phyloP scores from a whole-genome alignment of 1,140 invertebrate species.

The Drosophila novamexicana region DNA sequence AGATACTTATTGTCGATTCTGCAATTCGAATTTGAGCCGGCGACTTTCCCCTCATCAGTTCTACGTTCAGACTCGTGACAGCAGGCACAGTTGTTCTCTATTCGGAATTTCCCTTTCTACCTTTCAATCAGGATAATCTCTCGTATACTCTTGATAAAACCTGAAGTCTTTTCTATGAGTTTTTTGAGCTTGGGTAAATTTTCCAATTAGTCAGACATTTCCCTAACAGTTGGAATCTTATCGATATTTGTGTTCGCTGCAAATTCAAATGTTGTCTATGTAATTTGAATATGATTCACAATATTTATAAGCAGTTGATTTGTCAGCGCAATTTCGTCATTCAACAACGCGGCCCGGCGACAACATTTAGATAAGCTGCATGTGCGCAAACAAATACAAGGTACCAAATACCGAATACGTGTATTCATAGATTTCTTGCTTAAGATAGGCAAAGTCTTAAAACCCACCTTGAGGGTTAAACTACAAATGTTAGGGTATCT shows the following conservation, averaged over 20 bases:
- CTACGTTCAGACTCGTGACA: too few species aligned
- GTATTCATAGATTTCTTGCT: constrained; percentile 49
- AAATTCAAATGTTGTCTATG: constrained; percentile 4
- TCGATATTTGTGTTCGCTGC: background rate
- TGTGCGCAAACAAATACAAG: constrained; percentile 2
- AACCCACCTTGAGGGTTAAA: constrained; percentile 1
- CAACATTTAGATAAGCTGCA: constrained; percentile 26
- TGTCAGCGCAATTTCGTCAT: constrained; percentile 35
- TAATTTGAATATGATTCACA: constrained; percentile 47
- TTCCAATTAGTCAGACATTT: background rate
- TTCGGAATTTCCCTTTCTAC: too few species aligned
- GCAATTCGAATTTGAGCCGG: too few species aligned
- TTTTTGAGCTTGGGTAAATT: constrained; percentile 10
- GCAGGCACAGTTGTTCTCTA: too few species aligned
- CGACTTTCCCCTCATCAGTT: too few species aligned
- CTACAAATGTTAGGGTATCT: constrained; percentile 16
- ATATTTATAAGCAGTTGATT: constrained; percentile 13
- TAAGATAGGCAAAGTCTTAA: constrained; percentile 50
- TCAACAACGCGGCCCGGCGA: background rate
- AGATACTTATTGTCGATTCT: too few species aligned
- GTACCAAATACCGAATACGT: background rate
- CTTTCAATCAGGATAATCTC: too few species aligned
- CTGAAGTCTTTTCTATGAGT: background rate
- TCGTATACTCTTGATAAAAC: background rate
- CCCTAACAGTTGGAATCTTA: constrained; percentile 18